Base-by-base conservation (phyloP, 2,797 vertebrate genomes). In the Acomys russatus region DNA sequence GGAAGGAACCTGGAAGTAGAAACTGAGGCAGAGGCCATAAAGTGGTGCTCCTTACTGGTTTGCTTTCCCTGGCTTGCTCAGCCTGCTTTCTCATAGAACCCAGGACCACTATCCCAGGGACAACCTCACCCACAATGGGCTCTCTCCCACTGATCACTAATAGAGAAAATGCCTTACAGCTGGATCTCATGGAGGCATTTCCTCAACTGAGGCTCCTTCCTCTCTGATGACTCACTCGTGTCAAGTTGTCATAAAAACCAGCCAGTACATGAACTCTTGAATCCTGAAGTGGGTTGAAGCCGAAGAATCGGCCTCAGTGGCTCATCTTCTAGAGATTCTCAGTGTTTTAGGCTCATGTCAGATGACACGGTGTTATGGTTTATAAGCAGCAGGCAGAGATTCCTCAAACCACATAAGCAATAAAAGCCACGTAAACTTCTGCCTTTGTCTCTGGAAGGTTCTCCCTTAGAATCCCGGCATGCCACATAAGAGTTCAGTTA, bases 261-360 rank as follows among this genome's bases (percentile, higher is more conserved):
- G 33, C 15, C 15, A n/a, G 33, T 15, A 17, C 6, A 17, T 30
- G 33, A 70, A 66, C 6, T 0, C n/a, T 74, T 90, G 33, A 51
- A 93, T n/a, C 22, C 91, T 66, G 35, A 63, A 64, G 18, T 68
- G 1, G 33, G n/a, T 85, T 83, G 56, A 70, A 90, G 38, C 63
- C 82, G 20, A 78, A n/a, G 88, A 94, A 96, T 61, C 28, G 83
- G 33, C 77, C 10, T 89, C 59, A 80, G 56, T 5, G 9, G 30
- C 12, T 83, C 9, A 11, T 91, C 1, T 76, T 30, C 77, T 70
- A 56, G 15, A 82, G 28, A 92, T 20, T 68, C 49, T 84, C 84
- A 91, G 49, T 80, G 68, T 51, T 70, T 91, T 88, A 89, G 79
- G 70, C 94, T 38, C 88, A 23, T 11, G 9, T 35, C 66, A 68